Conservation (phyloP, 1,140 invertebrate genomes). For the Papilio xuthus region DNA sequence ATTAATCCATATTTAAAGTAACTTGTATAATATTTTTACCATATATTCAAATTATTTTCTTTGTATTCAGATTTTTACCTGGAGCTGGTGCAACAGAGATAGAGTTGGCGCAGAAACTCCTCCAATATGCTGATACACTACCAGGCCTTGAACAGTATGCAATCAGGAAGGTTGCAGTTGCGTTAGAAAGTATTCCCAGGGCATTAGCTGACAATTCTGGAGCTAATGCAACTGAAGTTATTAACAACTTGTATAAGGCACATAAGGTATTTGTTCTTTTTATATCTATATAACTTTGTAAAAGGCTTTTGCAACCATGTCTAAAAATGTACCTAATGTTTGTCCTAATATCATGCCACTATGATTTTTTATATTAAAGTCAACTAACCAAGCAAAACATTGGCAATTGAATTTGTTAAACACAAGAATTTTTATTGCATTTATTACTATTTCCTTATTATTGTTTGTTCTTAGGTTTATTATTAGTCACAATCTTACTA, state of each 20-base stretch:
- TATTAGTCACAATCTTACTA: no score
- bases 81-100: constrained; percentile 98
- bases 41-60: background rate
- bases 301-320: no score
- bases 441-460: no score
- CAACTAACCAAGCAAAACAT: no score
- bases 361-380: no score
- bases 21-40: background rate
- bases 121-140: constrained; percentile 93
- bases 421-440: background rate
- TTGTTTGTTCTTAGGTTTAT: no score
- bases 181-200: constrained; percentile 95
- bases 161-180: constrained; percentile 96
- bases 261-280: constrained; percentile 85
- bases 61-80: constrained; percentile 86
- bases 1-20: background rate
- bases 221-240: constrained; percentile 91
- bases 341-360: no score
- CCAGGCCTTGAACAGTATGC: constrained; percentile 99
- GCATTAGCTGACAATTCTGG: constrained; percentile 97
- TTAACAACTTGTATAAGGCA: constrained; percentile 95
- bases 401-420: no score
- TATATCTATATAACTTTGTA: background rate
- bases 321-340: no score
- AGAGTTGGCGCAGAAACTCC: constrained; percentile 93